Percentiles rank a stretch among this genome's conserved stretches.
Conservation (phyloP, 1,140 invertebrate species). For the Drosophila lini region DNA sequence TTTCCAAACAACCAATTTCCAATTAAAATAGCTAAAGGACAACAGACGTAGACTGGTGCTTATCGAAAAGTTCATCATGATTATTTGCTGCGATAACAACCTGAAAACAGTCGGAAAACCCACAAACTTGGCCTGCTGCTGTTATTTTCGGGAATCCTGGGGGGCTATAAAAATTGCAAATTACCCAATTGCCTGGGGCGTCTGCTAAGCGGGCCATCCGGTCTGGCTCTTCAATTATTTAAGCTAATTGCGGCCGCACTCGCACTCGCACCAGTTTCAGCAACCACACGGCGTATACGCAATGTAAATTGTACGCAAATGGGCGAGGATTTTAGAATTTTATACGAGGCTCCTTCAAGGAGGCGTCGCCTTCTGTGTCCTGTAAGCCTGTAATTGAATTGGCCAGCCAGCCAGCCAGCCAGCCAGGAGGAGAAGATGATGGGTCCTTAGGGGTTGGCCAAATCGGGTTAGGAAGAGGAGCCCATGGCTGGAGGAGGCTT, state of each 20-base stretch:
- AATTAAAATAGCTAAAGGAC: not conserved
- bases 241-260: slow-evolving; percentile 60
- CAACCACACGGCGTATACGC: slow-evolving; percentile 52
- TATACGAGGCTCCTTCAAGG: slow-evolving; percentile 22
- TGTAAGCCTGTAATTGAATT: slow-evolving; percentile 66
- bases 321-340: slow-evolving; percentile 37
- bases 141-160: slow-evolving; percentile 6
- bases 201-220: slow-evolving; percentile 47
- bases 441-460: slow-evolving; percentile 15
- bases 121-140: slow-evolving; percentile 7
- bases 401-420: slow-evolving; percentile 35
- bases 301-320: slow-evolving; percentile 37
- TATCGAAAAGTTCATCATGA: slow-evolving; percentile 8
- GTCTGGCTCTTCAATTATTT: slow-evolving; percentile 52
- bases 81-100: slow-evolving; percentile 22
- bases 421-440: slow-evolving; percentile 18
- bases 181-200: slow-evolving; percentile 37
- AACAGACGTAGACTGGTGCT: not conserved
- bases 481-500: slow-evolving; percentile 12
- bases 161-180: slow-evolving; percentile 50
- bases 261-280: slow-evolving; percentile 4
- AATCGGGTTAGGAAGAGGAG: slow-evolving; percentile 13
- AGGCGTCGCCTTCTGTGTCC: slow-evolving; percentile 21
- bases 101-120: not conserved
- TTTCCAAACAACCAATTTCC: not conserved